These are phyloP conservation scores for Minunthozetes semirufus DNA, from an alignment of 2,888 invertebrate genomes.

Conservation along the genomic window DNA sequence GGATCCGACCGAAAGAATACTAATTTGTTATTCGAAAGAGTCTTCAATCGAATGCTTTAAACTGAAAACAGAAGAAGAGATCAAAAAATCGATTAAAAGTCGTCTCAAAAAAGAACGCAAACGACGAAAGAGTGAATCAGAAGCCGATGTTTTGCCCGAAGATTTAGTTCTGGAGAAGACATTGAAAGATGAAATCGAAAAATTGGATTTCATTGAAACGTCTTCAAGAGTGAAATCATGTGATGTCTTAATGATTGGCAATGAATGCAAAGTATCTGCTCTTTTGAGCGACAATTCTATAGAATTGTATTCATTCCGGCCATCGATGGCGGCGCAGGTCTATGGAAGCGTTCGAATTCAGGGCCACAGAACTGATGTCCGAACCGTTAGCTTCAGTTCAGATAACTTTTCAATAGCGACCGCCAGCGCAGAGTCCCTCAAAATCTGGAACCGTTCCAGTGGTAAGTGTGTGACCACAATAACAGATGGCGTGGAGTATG, in stretches of 20 bases:
- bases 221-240: conserved; percentile 57
- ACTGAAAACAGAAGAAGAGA: conserved; percentile 68
- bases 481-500: conserved; percentile 56
- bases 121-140: conserved; percentile 42
- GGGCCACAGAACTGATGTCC: conserved; percentile 84
- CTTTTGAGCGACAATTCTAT: conserved; percentile 65
- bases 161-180: conserved; percentile 7
- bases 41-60: conserved; percentile 72
- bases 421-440: conserved; percentile 76
- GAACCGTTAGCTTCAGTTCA: conserved; percentile 78
- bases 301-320: conserved; percentile 58
- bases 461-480: conserved; percentile 62
- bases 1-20: conserved; percentile 63
- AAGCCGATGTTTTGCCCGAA: not conserved
- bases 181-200: conserved; percentile 41
- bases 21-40: conserved; percentile 78
- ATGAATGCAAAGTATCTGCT: conserved; percentile 45
- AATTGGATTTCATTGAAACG: conserved; percentile 40
- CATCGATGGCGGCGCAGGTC: conserved; percentile 50
- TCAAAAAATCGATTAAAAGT: conserved; percentile 63
- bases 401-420: conserved; percentile 70
- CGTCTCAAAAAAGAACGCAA: conserved; percentile 64
- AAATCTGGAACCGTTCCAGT: conserved; percentile 80
- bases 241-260: conserved; percentile 63
- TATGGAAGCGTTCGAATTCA: conserved; percentile 58